Evolutionary conservation across 2,113 vertebrate species (phyloP), one percentile per base, ranked within the genome.

Genomic region (Gopherus flavomarginatus): DNA sequence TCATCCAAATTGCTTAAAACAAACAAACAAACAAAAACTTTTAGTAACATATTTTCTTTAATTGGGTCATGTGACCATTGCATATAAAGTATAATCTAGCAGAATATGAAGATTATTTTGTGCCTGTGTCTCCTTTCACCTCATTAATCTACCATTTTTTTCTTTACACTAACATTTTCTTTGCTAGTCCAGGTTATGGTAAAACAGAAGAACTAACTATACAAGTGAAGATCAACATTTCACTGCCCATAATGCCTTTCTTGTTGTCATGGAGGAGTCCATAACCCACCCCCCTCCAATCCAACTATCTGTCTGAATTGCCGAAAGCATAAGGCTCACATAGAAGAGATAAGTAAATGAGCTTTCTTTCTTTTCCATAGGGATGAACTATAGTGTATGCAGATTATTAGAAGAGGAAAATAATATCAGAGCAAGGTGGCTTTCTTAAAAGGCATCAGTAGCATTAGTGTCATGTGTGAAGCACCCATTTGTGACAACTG

Each of bases 401-500:
- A 98, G 98, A 98, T 98, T 98, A 98, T 94, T 96, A 95, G 97
- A 94, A 97, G 93, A 96, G 95, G 95, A 95, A 97, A 98, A 98
- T 98, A 98, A 90, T 97, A 98, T 98, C 97, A 97, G 98, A 97
- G 97, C 97, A 98, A 98, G 97, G 98, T 98, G 97, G 97, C 98
- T 98, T 98, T 98, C 98, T 99, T 98, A 98, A 98, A 98, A 98
- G 98, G 98, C 97, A 96, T 98, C 97, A 98, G 98, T 98, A 98
- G 98, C 98, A 99, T 99, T 99, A 98, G 98, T 99, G 98, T 99
- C 98, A 98, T 98, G 98, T 99, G 98, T 98, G 98, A 98, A 98
- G 98, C 98, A 98, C 98, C 99, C 99, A 99, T 99, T 99, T 99
- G 98, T 99, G 98, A 98, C 98, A 99, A 98, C 98, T 97, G 97